A percentile compares a stretch with the other conserved stretches of the same genome.
Evolutionary conservation across 2,888 invertebrate species (phyloP).

Genomic region (Seira ritae): DNA sequence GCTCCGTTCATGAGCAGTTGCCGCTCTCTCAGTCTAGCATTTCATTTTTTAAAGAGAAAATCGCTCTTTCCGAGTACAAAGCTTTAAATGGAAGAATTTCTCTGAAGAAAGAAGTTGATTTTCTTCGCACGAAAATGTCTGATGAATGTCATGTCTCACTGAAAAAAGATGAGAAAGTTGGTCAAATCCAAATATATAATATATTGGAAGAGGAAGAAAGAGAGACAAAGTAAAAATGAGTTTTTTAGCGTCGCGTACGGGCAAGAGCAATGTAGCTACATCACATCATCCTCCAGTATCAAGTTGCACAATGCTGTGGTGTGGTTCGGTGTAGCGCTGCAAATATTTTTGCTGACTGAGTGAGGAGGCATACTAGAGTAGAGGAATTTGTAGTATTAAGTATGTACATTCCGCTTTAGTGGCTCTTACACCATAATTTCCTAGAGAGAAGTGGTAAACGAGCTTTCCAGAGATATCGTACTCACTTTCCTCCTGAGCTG

Average conservation of each 20-base stretch:
- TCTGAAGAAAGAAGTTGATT: no score
- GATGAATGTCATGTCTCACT: neutral
- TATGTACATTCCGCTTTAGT: slow-evolving; percentile 2
- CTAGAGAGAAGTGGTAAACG: slow-evolving; percentile 8
- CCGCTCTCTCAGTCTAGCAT: no score
- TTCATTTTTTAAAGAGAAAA: neutral
- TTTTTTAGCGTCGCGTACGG: neutral
- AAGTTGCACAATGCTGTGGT: neutral
- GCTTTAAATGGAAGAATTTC: no score
- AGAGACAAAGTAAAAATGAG: neutral
- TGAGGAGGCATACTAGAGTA: neutral
- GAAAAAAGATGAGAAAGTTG: neutral
- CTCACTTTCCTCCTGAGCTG: neutral
- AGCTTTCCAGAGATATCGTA: neutral
- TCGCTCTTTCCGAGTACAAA: neutral
- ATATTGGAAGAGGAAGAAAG: neutral
- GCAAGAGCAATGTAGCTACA: no score
- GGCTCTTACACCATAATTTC: slow-evolving; percentile 11
- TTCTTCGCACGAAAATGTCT: neutral
- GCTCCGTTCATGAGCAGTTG: neutral
- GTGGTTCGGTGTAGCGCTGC: neutral
- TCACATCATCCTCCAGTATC: neutral
- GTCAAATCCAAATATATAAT: neutral
- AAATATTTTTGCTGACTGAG: neutral
- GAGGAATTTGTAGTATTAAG: neutral